A percentile compares a stretch with the other conserved stretches of the same genome.
phyloP scores from a whole-genome alignment of 2,113 vertebrate species.

The Myrmecobius fasciatus region DNA sequence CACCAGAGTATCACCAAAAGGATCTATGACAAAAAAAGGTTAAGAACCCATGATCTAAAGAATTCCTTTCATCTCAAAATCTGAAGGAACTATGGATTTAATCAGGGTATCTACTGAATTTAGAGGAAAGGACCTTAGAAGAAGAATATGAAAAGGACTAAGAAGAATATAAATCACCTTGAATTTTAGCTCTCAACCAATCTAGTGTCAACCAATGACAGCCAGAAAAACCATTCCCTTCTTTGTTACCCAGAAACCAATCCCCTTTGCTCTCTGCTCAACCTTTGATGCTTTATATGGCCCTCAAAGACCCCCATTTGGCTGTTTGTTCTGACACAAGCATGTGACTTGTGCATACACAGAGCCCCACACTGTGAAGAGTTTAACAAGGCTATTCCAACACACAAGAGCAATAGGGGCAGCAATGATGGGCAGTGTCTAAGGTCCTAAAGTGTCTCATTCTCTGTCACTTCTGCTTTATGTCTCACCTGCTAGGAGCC shows the following conservation, averaged over 20 bases:
- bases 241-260: conserved; percentile 13
- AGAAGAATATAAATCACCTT: not conserved
- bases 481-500: conserved; percentile 34
- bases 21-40: not conserved
- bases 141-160: not conserved
- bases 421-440: not conserved
- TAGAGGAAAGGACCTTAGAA: not conserved
- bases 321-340: conserved; percentile 54
- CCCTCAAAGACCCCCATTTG: not conserved
- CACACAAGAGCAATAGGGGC: not conserved
- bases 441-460: not conserved
- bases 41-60: not conserved
- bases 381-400: not conserved
- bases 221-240: conserved; percentile 50
- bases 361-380: conserved; percentile 28
- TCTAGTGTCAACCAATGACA: not conserved
- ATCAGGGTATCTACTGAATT: not conserved
- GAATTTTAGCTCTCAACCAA: conserved; percentile 32
- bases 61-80: not conserved
- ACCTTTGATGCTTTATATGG: not conserved
- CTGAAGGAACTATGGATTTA: not conserved
- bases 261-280: conserved; percentile 23
- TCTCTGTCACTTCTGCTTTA: conserved; percentile 17
- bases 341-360: conserved; percentile 15
- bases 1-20: not conserved